Evolutionary conservation across 2,888 invertebrate species (phyloP).

Genomic region (Epinotia demarniana): DNA sequence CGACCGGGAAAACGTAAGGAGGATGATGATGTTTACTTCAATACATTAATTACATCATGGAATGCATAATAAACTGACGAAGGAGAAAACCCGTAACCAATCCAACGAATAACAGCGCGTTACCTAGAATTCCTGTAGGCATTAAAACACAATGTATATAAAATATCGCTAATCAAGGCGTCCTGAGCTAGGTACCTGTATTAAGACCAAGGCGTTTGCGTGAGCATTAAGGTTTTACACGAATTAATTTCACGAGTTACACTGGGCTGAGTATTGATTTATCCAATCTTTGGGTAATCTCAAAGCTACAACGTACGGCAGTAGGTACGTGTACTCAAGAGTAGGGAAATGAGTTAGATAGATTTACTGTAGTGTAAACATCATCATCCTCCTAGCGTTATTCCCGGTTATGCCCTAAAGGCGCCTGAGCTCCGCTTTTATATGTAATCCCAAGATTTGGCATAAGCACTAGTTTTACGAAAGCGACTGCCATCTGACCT

Average conservation of each 20-base stretch:
- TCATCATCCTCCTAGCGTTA: too few relatives aligned
- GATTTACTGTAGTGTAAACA: too few relatives aligned
- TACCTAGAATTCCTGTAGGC: not conserved
- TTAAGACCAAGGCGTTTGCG: conserved; percentile 27
- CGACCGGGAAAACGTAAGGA: not conserved
- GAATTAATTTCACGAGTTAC: conserved; percentile 20
- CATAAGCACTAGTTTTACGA: too few relatives aligned
- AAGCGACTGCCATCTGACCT: too few relatives aligned
- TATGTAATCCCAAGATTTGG: too few relatives aligned
- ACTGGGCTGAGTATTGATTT: conserved; percentile 2
- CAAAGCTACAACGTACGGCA: not conserved
- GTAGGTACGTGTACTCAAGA: not conserved
- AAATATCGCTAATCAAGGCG: not conserved
- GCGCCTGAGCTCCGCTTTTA: too few relatives aligned
- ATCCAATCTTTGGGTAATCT: conserved; percentile 18
- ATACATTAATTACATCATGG: not conserved
- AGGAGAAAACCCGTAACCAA: not conserved
- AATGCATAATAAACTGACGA: not conserved
- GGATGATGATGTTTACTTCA: not conserved
- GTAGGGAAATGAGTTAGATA: not conserved
- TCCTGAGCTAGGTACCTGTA: not conserved
- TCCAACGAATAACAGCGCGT: not conserved
- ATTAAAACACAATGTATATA: not conserved
- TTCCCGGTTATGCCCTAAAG: too few relatives aligned
- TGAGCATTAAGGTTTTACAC: conserved; percentile 24